Evolutionary conservation across 2,888 invertebrate genomes (phyloP).

Genomic region (Pandemis cinnamomeana): DNA sequence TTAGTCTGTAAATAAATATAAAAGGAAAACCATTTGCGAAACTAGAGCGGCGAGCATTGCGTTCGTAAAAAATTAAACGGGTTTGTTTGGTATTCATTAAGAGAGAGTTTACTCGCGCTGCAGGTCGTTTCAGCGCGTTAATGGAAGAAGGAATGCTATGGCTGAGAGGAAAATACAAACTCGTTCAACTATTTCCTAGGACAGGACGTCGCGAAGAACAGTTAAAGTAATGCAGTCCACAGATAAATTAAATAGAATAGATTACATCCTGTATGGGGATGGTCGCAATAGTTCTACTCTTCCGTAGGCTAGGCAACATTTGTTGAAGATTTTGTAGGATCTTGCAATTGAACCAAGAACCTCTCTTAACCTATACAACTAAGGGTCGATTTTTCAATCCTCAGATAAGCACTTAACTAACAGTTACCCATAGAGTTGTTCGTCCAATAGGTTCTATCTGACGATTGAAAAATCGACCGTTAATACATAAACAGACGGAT

Average conservation of each 20-base stretch:
- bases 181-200: neutral
- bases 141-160: conserved; percentile 7
- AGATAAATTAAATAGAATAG: neutral
- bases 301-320: neutral
- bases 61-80: conserved; percentile 20
- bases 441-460: too few relatives aligned
- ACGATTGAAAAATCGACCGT: too few relatives aligned
- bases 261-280: neutral
- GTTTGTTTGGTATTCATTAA: conserved; percentile 27
- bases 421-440: too few relatives aligned
- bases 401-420: too few relatives aligned
- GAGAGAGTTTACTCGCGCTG: conserved; percentile 12
- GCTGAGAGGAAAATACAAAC: neutral
- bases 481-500: too few relatives aligned
- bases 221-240: neutral
- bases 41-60: conserved; percentile 16
- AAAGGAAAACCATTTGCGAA: conserved; percentile 3
- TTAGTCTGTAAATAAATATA: conserved; percentile 18
- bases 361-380: too few relatives aligned
- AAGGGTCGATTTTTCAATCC: too few relatives aligned
- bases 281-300: neutral
- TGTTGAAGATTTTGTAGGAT: too few relatives aligned
- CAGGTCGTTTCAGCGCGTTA: conserved; percentile 3
- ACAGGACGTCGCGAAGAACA: neutral
- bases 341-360: too few relatives aligned